Base-by-base conservation (phyloP, 1,140 invertebrate species). In the Drosophila lowei region DNA sequence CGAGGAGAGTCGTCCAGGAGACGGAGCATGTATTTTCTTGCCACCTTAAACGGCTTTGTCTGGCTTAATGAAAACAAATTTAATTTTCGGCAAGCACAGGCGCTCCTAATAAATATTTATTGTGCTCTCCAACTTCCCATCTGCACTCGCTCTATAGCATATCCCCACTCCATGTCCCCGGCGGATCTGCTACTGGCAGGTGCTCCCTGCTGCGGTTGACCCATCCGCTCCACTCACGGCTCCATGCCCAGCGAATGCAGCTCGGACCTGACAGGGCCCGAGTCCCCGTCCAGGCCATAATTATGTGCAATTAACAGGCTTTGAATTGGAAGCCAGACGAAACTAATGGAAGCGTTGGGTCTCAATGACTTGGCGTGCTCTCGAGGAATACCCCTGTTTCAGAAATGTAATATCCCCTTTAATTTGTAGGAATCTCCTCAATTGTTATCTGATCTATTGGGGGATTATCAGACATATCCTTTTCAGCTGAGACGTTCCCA, bases 1-100 rank as follows among this genome's bases (percentile, higher is more conserved):
- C 6, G 6, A 18, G 18, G 18, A 18, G 18, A 18, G 18, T 18
- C 18, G 18, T 18, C 8, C 21, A 11, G 11, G 21, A 57, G 21
- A 28, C 44, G 58, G 41, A 53, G 67, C 73, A 75, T 71, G 57
- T 53, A 60, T 81, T 88, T 75, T 46, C 44, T 50, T 53, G 52
- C 63, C 42, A 62, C 50, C 77, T 61, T 77, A 85, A 81, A 74
- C 65, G 78, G 34, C 68, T 88, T 81, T 81, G 83, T 72, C 74
- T 59, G 64, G 70, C 62, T 50, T 88, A 86, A 88, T 86, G 64
- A 88, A 88, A 88, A 86, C 81, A 86, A 85, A 85, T 85, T 85
- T 75, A 85, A 88, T 85, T 86, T 77, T 72, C 73, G 80, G 76
- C 76, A 65, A 56, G 65, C 79, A 49, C 11, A 11, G 46, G 57